These are phyloP conservation scores for Microplitis mediator DNA, from an alignment of 1,140 invertebrate species.

Conservation along the genomic window DNA sequence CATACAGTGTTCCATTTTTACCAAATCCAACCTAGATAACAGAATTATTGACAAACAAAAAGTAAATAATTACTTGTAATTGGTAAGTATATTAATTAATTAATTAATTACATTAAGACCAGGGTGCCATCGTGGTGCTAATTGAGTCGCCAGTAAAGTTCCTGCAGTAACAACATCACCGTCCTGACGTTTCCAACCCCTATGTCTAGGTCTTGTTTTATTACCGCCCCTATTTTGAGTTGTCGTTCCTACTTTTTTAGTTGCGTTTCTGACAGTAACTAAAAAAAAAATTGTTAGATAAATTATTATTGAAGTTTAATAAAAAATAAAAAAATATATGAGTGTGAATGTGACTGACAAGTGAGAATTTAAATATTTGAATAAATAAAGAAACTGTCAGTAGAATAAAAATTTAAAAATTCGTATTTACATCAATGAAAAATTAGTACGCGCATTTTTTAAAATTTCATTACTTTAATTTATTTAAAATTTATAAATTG, in stretches of 20 bases:
- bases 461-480: no score
- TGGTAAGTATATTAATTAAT: constrained; percentile 1
- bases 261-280: constrained; percentile 65
- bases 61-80: background rate
- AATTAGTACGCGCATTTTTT: no score
- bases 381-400: no score
- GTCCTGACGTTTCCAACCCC: constrained; percentile 74
- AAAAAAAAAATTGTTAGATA: background rate
- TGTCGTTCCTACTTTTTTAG: constrained; percentile 72
- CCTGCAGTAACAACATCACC: constrained; percentile 69
- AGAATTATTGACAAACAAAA: constrained; percentile 20
- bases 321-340: background rate
- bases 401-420: no score
- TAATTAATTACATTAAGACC: constrained; percentile 72
- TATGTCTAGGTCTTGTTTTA: constrained; percentile 69
- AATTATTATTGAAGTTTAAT: background rate
- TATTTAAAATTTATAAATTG: no score
- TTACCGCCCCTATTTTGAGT: constrained; percentile 70
- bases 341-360: no score
- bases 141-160: constrained; percentile 73
- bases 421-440: no score
- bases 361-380: no score
- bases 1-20: constrained; percentile 76
- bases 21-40: constrained; percentile 76
- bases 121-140: constrained; percentile 76